Conservation (phyloP, 2,888 invertebrate genomes). For the Antitype chi region DNA sequence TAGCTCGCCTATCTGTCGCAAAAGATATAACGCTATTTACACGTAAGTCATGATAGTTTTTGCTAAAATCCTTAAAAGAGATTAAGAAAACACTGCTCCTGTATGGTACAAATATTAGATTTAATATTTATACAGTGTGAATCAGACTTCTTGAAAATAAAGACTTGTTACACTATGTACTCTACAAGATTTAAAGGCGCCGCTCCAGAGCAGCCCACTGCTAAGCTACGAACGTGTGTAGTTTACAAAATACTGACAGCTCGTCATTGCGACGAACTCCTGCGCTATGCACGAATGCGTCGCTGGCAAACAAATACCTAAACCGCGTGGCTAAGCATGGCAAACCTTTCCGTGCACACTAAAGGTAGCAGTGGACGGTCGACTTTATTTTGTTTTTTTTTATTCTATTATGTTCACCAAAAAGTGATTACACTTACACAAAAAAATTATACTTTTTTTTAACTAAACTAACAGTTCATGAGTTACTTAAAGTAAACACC, state of each 20-base stretch:
- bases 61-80: not conserved
- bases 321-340: not conserved
- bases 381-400: too few relatives aligned
- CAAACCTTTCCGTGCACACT: not conserved
- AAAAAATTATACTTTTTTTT: too few relatives aligned
- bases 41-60: not conserved
- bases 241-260: not conserved
- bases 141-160: not conserved
- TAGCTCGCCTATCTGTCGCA: not conserved
- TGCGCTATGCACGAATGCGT: not conserved
- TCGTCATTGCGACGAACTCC: not conserved
- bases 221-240: not conserved
- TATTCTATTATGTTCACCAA: too few relatives aligned
- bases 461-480: too few relatives aligned
- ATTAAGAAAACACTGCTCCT: not conserved
- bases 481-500: too few relatives aligned
- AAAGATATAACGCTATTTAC: not conserved
- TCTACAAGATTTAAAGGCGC: not conserved
- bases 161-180: not conserved
- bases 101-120: not conserved
- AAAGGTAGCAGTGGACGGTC: too few relatives aligned
- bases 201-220: too few relatives aligned
- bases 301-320: not conserved
- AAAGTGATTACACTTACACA: too few relatives aligned
- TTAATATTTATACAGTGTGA: not conserved